Base-by-base conservation (phyloP, 2,888 invertebrate genomes). In the Amphiduros pacificus region DNA sequence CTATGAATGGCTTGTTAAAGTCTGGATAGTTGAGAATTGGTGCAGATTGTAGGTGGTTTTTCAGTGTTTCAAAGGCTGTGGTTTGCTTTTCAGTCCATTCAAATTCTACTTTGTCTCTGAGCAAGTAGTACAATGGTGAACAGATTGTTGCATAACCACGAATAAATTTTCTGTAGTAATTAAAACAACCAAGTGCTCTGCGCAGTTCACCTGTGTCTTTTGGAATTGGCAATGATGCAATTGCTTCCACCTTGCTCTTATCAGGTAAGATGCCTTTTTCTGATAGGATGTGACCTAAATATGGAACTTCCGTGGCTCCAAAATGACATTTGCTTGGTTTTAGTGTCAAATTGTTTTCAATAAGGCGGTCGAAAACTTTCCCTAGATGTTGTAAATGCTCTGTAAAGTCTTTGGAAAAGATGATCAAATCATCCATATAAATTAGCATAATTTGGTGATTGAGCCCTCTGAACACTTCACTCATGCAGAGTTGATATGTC, bases 41-140 rank as follows among this genome's bases (percentile, higher is more conserved):
- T 27, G 56, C n/a, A 22, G 56, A 32, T 24, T 6, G 11, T 20
- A 56, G 29, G 20, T 17, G 22, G 4, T 26, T 17, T 48, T 56
- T 41, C 26, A 56, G 20, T 2, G 17, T 41, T 14, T 56, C 22
- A 29, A 56, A 56, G 17, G 56, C 41, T 27, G 14, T 48, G 17
- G 49, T 22, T 24, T 44, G 48, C 17, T 49, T 28, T 20, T 50
- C 22, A 6, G 44, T 56, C 55, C 60, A 60, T 20, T 31, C 26
- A 40, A 53, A 60, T 11, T 17, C 14, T 9, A 28, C 29, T 9
- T 49, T 26, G 2, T 55, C 55, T 27, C 48, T 1, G 2, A 55
- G 17, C 2, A 60, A 24, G 2, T 24, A 1, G 24, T 36, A 2
- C 17, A 60, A 36, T 22, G 60, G 60, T 5, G 29, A 76, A 91